phyloP scores from a whole-genome alignment of 23 tunicate species.

The Oikopleura dioica region DNA sequence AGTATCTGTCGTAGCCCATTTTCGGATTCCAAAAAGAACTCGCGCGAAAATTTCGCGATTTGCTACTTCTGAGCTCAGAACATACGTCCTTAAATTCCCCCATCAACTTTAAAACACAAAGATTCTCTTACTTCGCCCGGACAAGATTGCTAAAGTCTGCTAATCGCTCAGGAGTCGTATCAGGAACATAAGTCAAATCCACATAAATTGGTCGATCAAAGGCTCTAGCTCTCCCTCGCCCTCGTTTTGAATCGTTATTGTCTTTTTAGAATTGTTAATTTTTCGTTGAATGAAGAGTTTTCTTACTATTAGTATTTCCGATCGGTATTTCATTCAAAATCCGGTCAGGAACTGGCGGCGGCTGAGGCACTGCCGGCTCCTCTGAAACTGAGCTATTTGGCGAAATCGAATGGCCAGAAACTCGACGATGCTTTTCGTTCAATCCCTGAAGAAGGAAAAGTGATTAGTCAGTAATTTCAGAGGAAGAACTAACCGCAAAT shows the following conservation, averaged over 20 bases:
- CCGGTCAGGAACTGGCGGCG: too few relatives aligned
- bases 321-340: too few relatives aligned
- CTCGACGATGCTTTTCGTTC: slow-evolving; percentile 1
- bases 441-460: not conserved
- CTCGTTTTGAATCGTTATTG: not conserved
- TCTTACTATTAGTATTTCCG: too few relatives aligned
- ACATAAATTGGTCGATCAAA: not conserved
- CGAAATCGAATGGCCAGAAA: slow-evolving; percentile 13
- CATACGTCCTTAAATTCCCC: slow-evolving; percentile 1
- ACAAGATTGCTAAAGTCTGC: not conserved
- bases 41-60: slow-evolving; percentile 1
- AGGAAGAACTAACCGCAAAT: slow-evolving; percentile 6
- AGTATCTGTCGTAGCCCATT: not conserved
- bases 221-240: not conserved
- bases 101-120: not conserved
- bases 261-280: not conserved
- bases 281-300: too few relatives aligned
- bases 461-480: not conserved
- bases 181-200: not conserved
- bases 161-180: not conserved
- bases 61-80: slow-evolving; percentile 4
- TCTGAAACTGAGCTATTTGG: not conserved
- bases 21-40: slow-evolving; percentile 8
- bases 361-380: too few relatives aligned
- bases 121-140: slow-evolving; percentile 1